Evolutionary conservation across 2,797 vertebrate species (phyloP), one percentile per base, ranked within the genome.

Genomic region (Cetoscarus ocellatus): DNA sequence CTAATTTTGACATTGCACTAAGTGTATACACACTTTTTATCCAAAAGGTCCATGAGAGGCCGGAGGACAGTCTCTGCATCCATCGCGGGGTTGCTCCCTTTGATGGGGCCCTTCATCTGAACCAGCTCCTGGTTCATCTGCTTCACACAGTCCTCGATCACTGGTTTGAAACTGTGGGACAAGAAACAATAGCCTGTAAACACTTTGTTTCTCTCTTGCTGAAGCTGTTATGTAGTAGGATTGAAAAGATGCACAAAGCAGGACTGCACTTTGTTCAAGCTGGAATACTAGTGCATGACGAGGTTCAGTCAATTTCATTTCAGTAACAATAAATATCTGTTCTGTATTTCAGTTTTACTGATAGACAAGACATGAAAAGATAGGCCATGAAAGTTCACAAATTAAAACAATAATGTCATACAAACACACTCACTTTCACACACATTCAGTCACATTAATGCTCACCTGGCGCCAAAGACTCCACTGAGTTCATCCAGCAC

Each of bases 41-140:
- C 98, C 77, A 99, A 91, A 63, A 98, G 96, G 80, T 99, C 98
- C 98, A 99, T 99, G 18, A 99, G 96, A 0, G 97, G 96, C 40
- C 98, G 92, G 36, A 99, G 93, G n/a, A 96, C 97, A 0, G 95
- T 92, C 90, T 99, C 98, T 0, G 98, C 97, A 51, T 99, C 97
- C 90, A 99, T 93, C 13, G 96, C 94, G 0, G 96, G 90, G 3
- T 95, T 97, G 89, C 94, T 97, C 57, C 96, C 96, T 77, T 96
- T 96, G 34, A 91, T 88, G 1, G 91, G 61, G 3, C 96, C 94
- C 90, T 95, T 96, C 96, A 98, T 98, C 78, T 96, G 98, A 38
- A 94, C 93, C 73, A 99, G 88, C 85, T 99, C 97, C 60, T 94
- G 93, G 86, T 95, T 96, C 98, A 99, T 99, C 87, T 99, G 96